Conservation (phyloP, 2,797 vertebrate species). For the Podargus strigoides region DNA sequence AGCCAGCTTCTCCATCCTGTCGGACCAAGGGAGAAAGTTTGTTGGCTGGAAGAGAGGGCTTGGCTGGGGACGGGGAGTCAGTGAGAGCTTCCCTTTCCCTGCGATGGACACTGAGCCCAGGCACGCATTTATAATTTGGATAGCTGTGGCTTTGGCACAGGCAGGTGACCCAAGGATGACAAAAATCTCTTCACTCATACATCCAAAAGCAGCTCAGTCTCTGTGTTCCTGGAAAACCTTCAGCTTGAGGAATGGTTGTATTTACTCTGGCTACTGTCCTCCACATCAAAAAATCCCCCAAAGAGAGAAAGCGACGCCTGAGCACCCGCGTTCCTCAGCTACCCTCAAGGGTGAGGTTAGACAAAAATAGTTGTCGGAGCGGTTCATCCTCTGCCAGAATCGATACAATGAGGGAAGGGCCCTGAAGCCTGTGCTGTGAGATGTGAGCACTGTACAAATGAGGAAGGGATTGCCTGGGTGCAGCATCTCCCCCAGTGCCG, state of each 20-base stretch:
- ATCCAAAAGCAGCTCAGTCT: background rate
- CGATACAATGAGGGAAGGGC: accelerated
- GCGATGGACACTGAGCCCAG: background rate
- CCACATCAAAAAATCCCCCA: background rate
- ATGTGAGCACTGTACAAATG: background rate
- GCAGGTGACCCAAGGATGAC: background rate
- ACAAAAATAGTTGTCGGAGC: background rate
- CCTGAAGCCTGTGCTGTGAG: background rate
- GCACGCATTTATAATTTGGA: background rate
- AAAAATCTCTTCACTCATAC: background rate
- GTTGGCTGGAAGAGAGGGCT: background rate
- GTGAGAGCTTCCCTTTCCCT: background rate
- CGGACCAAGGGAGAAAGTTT: background rate
- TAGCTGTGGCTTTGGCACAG: background rate
- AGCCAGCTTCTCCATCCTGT: background rate
- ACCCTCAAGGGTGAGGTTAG: background rate
- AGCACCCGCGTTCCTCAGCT: background rate
- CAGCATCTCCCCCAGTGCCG: accelerated
- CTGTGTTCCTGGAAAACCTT: background rate
- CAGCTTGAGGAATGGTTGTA: background rate
- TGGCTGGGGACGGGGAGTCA: background rate
- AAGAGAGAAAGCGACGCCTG: background rate
- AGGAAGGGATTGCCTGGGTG: background rate
- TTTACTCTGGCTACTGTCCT: background rate
- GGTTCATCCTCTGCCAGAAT: background rate